Evolutionary conservation across 2,113 vertebrate genomes (phyloP), one percentile per base, ranked within the genome.

Genomic region (Haemorhous mexicanus): DNA sequence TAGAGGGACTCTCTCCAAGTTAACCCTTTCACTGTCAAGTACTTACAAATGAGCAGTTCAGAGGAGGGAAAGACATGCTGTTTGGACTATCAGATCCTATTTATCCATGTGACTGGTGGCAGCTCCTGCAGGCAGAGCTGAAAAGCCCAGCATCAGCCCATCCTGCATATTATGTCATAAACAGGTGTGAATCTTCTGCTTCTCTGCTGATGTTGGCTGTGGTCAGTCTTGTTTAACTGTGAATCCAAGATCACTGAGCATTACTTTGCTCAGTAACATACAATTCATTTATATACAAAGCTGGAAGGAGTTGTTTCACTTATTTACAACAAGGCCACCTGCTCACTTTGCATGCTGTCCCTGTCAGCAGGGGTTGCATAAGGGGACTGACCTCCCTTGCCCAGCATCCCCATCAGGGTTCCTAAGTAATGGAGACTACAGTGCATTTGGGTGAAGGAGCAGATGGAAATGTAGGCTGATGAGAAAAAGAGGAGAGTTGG

Each of bases 21-120:
- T 91, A 94, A 92, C 78, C 39, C 87, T 78, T 92, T 77, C 46
- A 20, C 39, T 74, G 20, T 35, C 55, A 41, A 53, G 63, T n/a
- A 59, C 0, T 3, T 73, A 61, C 11, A 67, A 41, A 63, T 26
- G 52, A 80, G 52, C 46, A 73, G 2, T 44, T 58, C 47, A 22
- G 66, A 83, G 56, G 58, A 55, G 23, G 35, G 64, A 66, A 20
- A 46, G 33, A 84, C 14, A 7, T 37, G 32, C 39, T 41, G 5
- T 53, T 44, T 26, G 27, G 43, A 23, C 18, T 70, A 11, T 35
- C 35, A 75, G 39, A 30, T 58, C 41, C 27, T 80, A 0, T 52
- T 50, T 82, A 33, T 53, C 49, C 4, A 0, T 44, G 44, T 72
- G 63, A 26, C 44, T 44, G 30, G 41, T 84, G 63, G 63, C 49